These are phyloP conservation scores for Acrobasis repandana DNA, from an alignment of 2,888 invertebrate species.

Conservation along the genomic window DNA sequence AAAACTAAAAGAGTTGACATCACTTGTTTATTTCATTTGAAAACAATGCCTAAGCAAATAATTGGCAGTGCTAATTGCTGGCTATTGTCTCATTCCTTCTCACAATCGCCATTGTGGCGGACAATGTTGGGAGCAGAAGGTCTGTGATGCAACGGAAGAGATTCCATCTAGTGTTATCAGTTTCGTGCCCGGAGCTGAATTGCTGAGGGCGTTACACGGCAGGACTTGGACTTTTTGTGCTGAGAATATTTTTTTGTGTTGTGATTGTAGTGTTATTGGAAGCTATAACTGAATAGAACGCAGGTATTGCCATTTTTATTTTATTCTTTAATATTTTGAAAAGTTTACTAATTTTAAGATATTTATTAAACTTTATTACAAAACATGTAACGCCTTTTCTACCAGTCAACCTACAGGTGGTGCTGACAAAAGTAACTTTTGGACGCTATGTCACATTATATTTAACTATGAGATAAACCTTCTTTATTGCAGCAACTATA, in stretches of 20 bases:
- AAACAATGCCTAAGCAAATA: constrained; percentile 63
- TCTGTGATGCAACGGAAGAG: constrained; percentile 56
- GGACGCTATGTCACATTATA: no score
- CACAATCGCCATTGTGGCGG: constrained; percentile 79
- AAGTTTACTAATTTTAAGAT: no score
- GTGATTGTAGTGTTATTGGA: constrained; percentile 4
- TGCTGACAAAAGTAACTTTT: no score
- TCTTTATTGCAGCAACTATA: no score
- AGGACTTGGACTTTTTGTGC: background rate
- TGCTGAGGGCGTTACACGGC: background rate
- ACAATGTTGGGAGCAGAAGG: constrained; percentile 79
- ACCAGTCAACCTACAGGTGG: no score
- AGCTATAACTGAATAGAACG: background rate
- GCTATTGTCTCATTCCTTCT: constrained; percentile 75
- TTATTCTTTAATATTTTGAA: background rate
- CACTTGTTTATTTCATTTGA: constrained; percentile 41
- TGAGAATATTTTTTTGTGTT: constrained; percentile 1
- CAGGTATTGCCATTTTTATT: background rate
- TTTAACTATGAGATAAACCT: no score
- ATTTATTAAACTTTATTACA: no score
- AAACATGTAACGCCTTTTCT: no score
- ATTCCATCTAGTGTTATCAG: constrained; percentile 28
- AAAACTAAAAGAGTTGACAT: constrained; percentile 12
- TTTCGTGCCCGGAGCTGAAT: constrained; percentile 4
- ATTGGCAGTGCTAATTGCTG: constrained; percentile 75